Evolutionary conservation across 2,797 vertebrate genomes (phyloP).

Genomic region (Anas acuta): DNA sequence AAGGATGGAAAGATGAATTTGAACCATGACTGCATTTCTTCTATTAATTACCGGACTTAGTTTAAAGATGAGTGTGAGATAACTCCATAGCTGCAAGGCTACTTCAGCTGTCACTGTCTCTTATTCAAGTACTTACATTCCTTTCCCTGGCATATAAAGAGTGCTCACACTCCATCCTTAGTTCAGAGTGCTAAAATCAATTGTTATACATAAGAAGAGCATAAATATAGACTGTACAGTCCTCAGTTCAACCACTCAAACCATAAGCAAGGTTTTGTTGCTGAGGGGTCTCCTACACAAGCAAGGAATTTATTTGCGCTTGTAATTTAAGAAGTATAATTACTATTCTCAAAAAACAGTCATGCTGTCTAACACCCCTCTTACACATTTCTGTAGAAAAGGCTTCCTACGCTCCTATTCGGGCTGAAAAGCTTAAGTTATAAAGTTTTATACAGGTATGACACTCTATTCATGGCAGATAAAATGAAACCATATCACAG

Average conservation of each 20-base stretch:
- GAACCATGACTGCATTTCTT: not conserved
- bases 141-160: not conserved
- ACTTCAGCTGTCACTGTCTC: not conserved
- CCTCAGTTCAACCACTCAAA: not conserved
- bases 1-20: not conserved
- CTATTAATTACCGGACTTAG: not conserved
- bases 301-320: not conserved
- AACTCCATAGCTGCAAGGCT: not conserved
- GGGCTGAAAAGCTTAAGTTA: not conserved
- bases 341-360: not conserved
- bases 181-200: constrained; percentile 38
- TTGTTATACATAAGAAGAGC: not conserved
- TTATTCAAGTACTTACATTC: not conserved
- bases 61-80: not conserved
- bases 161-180: not conserved
- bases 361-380: not conserved
- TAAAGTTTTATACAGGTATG: not conserved
- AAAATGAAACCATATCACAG: not conserved
- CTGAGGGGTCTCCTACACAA: not conserved
- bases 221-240: not conserved
- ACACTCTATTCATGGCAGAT: not conserved
- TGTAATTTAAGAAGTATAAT: not conserved
- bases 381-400: not conserved
- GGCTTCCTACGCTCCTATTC: rapidly evolving
- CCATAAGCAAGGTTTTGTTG: not conserved